Conservation (phyloP, 2,797 vertebrate genomes). For the Pipistrellus pygmaeus region DNA sequence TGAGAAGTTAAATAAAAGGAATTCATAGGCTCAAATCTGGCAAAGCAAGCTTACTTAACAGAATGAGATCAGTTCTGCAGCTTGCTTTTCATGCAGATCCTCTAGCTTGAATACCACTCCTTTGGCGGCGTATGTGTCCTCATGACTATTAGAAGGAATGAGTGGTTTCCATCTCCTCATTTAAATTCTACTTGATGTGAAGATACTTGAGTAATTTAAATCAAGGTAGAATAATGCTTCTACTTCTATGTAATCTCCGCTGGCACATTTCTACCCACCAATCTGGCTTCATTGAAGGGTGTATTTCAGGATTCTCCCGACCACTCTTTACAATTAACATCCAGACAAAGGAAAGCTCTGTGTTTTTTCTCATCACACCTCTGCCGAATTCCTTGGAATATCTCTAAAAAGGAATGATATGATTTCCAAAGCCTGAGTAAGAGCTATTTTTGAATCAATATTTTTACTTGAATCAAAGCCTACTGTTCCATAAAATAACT, state of each 20-base stretch:
- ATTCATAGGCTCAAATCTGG: background rate
- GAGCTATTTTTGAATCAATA: background rate
- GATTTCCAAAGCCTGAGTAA: background rate
- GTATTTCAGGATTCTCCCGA: background rate
- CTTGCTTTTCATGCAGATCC: background rate
- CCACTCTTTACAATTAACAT: background rate
- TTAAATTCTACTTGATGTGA: background rate
- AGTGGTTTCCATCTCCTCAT: background rate
- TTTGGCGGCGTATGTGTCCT: background rate
- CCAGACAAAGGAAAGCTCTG: background rate
- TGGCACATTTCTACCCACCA: background rate
- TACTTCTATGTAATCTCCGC: conserved; percentile 55
- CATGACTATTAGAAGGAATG: background rate
- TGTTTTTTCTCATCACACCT: background rate
- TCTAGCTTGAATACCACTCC: background rate
- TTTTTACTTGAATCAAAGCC: conserved; percentile 11
- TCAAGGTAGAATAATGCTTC: conserved; percentile 43
- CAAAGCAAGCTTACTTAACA: background rate
- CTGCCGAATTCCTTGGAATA: background rate
- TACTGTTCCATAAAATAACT: background rate
- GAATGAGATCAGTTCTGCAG: background rate
- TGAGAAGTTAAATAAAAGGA: background rate
- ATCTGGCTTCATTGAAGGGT: background rate
- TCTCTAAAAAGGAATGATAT: background rate
- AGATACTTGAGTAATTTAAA: conserved; percentile 37